Evolutionary conservation across 2,888 invertebrate species (phyloP), one percentile per base, ranked within the genome.

Genomic region (Pollenia labialis): DNA sequence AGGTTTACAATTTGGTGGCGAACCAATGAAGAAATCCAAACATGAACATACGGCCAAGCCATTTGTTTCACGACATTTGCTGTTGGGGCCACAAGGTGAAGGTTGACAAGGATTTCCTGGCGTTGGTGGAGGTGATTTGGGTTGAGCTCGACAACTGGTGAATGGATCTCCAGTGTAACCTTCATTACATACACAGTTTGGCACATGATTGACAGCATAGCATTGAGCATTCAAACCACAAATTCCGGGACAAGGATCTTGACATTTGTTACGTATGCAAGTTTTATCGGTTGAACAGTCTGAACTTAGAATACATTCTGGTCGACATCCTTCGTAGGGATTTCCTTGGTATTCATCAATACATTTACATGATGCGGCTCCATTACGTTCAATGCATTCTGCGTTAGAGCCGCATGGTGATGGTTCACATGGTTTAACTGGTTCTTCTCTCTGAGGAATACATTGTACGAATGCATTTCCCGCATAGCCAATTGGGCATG

Each of bases 361-460:
- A 90, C 97, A 98, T 56, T 95, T 95, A 91, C 97, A 97, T 75
- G 97, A 95, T 32, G 97, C 97, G 44, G 96, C 97, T 52, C 96
- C 96, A 89, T 97, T 96, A 87, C 96, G 95, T 93, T 95, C 95
- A 92, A 93, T 97, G 96, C 91, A 97, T 94, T 90, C 96, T 2
- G 98, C 97, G 92, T 98, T 98, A 1, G 96, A 94, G 52, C 98
- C 98, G 91, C 98, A 98, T 1, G 97, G 97, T 48, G 97, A 97
- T 75, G 97, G 97, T 91, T 97, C 96, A 91, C 97, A 97, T 0
- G 97, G 97, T 90, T 96, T 96, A 7, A 95, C 92, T 56, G 94
- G 94, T 90, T 95, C 93, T 69, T 89, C 89, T 10, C 86, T 93
- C 91, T 95, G 94, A 91, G 95, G 94, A 76, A 96, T 93, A 91